Percentiles rank a stretch among this genome's conserved stretches.
Evolutionary conservation across 2,113 vertebrate species (phyloP).

Genomic region (Erinaceus europaeus): DNA sequence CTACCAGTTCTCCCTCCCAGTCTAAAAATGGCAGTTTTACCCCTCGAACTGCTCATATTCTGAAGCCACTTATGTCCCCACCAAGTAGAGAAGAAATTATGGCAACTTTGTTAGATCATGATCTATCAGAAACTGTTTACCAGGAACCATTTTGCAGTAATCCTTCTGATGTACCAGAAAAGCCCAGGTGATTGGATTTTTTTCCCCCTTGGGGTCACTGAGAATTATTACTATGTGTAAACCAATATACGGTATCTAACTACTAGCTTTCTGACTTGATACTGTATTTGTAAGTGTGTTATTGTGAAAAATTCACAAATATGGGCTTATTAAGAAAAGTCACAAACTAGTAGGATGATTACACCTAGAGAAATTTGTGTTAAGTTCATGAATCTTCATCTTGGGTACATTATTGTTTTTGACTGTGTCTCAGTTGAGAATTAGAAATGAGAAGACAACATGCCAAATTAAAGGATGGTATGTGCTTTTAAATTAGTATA

Average conservation of each 20-base stretch:
- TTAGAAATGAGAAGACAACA: neutral
- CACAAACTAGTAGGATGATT: neutral
- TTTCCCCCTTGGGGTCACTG: neutral
- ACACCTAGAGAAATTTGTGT: slow-evolving; percentile 17
- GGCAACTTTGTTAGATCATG: slow-evolving; percentile 90
- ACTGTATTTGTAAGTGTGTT: slow-evolving; percentile 6
- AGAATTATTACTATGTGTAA: slow-evolving; percentile 32
- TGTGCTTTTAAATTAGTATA: neutral
- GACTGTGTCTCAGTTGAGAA: neutral
- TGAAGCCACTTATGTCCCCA: slow-evolving; percentile 98
- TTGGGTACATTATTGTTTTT: neutral
- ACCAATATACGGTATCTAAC: neutral
- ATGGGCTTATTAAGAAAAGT: slow-evolving; percentile 29
- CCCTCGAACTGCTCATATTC: slow-evolving; percentile 88
- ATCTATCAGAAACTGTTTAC: slow-evolving; percentile 94
- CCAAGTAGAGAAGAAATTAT: slow-evolving; percentile 97
- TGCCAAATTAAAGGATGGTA: neutral
- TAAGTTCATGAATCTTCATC: neutral
- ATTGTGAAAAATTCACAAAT: slow-evolving; percentile 41
- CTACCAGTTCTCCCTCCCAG: slow-evolving; percentile 93
- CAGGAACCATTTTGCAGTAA: slow-evolving; percentile 98
- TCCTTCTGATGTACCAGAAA: slow-evolving; percentile 94
- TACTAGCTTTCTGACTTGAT: slow-evolving; percentile 45
- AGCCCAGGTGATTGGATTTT: slow-evolving; percentile 88
- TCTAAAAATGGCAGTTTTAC: slow-evolving; percentile 88